These are phyloP conservation scores for Apotomis turbidana DNA, from an alignment of 2,888 invertebrate genomes.

Conservation along the genomic window DNA sequence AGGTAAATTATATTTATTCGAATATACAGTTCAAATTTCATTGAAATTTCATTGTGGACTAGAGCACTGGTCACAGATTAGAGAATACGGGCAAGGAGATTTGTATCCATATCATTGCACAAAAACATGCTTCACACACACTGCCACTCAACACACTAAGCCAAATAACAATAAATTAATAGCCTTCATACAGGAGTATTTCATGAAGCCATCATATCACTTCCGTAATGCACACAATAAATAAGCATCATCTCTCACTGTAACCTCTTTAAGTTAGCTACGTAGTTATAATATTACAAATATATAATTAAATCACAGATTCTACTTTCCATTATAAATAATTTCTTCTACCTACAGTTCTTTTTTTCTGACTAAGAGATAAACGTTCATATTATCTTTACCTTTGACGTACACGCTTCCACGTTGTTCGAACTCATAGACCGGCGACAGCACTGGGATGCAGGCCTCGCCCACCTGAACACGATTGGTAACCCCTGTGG, in stretches of 20 bases:
- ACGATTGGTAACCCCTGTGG: slow-evolving; percentile 94
- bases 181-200: slow-evolving; percentile 73
- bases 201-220: slow-evolving; percentile 60
- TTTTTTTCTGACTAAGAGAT: slow-evolving; percentile 86
- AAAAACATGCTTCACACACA: slow-evolving; percentile 44
- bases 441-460: slow-evolving; percentile 86
- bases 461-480: slow-evolving; percentile 93
- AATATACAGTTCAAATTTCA: slow-evolving; percentile 56
- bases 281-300: slow-evolving; percentile 50
- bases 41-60: slow-evolving; percentile 67
- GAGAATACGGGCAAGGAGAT: slow-evolving; percentile 73
- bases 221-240: slow-evolving; percentile 56
- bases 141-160: slow-evolving; percentile 55
- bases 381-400: slow-evolving; percentile 97
- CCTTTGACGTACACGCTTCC: slow-evolving; percentile 98
- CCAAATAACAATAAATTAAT: slow-evolving; percentile 66
- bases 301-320: slow-evolving; percentile 78
- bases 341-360: slow-evolving; percentile 60
- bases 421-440: slow-evolving; percentile 95
- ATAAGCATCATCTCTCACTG: slow-evolving; percentile 47
- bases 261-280: slow-evolving; percentile 44
- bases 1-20: slow-evolving; percentile 47
- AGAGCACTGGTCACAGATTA: slow-evolving; percentile 78
- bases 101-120: slow-evolving; percentile 48
- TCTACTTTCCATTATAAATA: slow-evolving; percentile 67